Evolutionary conservation across 2,113 vertebrate genomes (phyloP), one percentile per base, ranked within the genome.

Genomic region (Sceloporus undulatus): DNA sequence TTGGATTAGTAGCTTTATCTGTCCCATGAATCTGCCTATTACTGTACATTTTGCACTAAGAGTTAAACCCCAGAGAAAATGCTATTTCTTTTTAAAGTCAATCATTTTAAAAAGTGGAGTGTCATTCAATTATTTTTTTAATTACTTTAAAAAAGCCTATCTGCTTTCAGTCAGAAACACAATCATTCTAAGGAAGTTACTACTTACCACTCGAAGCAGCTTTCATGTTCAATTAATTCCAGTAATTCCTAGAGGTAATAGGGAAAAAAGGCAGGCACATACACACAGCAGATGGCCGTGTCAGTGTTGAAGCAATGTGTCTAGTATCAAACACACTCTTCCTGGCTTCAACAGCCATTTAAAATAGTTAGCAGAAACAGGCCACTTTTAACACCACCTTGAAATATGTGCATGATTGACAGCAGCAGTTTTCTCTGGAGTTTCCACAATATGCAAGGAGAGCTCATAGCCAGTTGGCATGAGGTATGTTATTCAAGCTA

Each of bases 171-270:
- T 85, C 25, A 62, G 56, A 38, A 75, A 40, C 3, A 4, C 11
- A 42, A 52, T 10, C 11, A 13, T 38, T 40, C 19, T 23, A 56
- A 19, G 21, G 13, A 56, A 4, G 19, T 14, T 56, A 25, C 34
- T 9, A 8, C 13, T 75, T 75, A 56, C 52, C 56, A 40, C 71
- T 27, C 23, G 71, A 62, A 85, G 9, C 19, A 9, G 54, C 25
- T 19, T 77, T 42, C 74, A 77, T 77, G 59, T 48, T 21, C 40
- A 78, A 42, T 71, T 85, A 62, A 85, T n/a, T 77, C 75, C 16
- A 40, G 54, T 77, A 76, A 76, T 65, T 65, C 25, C 38, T n/a
- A 8, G 38, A 78, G 27, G 59, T n/a, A 85, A 85, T 9, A 9
- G 34, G 74, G 38, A 38, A 48, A 56, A 3, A 21, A n/a, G 27